Conservation (phyloP, 2,113 vertebrate genomes). For the Stigmatopora argus region DNA sequence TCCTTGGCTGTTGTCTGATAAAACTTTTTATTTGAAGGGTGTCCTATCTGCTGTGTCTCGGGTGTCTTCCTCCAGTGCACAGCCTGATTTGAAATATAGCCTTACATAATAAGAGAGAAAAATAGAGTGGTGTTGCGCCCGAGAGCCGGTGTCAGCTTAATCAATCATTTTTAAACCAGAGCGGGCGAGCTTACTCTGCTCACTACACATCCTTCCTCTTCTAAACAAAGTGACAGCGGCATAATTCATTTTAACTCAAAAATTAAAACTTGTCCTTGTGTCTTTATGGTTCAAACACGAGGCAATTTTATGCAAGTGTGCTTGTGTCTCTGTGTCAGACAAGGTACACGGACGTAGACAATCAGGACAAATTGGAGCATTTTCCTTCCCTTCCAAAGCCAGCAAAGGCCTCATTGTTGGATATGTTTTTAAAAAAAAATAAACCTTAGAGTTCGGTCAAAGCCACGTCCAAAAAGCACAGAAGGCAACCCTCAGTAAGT, state of each 20-base stretch:
- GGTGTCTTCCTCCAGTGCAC: conserved; percentile 70
- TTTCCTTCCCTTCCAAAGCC: background rate
- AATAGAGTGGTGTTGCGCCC: conserved; percentile 67
- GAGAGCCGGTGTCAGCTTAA: conserved; percentile 76
- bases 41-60: conserved; percentile 65
- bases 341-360: background rate
- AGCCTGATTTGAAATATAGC: conserved; percentile 75
- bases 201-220: conserved; percentile 66
- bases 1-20: conserved; percentile 65
- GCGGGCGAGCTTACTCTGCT: conserved; percentile 64
- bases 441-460: no score
- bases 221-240: conserved; percentile 66
- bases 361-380: background rate
- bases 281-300: conserved; percentile 53
- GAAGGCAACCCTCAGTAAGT: no score
- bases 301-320: background rate
- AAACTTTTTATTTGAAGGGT: conserved; percentile 68
- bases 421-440: background rate
- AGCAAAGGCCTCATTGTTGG: background rate
- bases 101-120: conserved; percentile 74
- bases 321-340: background rate
- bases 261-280: conserved; percentile 70
- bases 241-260: conserved; percentile 77
- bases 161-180: conserved; percentile 82
- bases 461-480: no score